Percentiles rank a stretch among this genome's conserved stretches.
Conservation (phyloP, 1,140 invertebrate species). For the Homalodisca vitripennis region DNA sequence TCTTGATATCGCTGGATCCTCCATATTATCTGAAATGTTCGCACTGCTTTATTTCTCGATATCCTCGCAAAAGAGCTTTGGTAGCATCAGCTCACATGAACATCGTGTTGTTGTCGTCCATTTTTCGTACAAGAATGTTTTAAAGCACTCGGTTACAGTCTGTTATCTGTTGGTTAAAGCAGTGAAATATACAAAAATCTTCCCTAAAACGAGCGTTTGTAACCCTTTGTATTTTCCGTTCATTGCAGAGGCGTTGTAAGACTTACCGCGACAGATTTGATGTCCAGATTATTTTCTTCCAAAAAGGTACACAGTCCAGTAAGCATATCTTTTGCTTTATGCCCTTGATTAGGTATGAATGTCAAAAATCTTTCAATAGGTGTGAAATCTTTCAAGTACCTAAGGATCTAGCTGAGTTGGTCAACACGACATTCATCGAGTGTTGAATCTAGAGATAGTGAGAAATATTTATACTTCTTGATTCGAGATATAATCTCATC, state of each 20-base stretch:
- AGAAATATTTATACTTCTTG: slow-evolving; percentile 41
- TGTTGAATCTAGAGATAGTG: slow-evolving; percentile 42
- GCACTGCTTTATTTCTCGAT: background rate
- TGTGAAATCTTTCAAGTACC: slow-evolving; percentile 23
- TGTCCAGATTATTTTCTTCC: slow-evolving; percentile 29
- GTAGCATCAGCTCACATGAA: slow-evolving; percentile 14
- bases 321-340: slow-evolving; percentile 26
- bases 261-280: slow-evolving; percentile 38
- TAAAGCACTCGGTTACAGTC: background rate
- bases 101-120: background rate
- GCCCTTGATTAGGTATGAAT: slow-evolving; percentile 16
- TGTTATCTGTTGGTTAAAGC: background rate
- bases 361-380: slow-evolving; percentile 16
- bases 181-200: background rate
- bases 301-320: slow-evolving; percentile 24
- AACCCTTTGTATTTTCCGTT: slow-evolving; percentile 40
- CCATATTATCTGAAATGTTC: background rate
- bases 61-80: background rate
- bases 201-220: slow-evolving; percentile 43
- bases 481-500: slow-evolving; percentile 33
- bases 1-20: background rate
- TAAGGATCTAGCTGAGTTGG: slow-evolving; percentile 38
- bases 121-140: background rate
- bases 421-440: slow-evolving; percentile 40
- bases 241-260: slow-evolving; percentile 42